Evolutionary conservation across 2,797 vertebrate species (phyloP).

Genomic region (Merluccius polli): DNA sequence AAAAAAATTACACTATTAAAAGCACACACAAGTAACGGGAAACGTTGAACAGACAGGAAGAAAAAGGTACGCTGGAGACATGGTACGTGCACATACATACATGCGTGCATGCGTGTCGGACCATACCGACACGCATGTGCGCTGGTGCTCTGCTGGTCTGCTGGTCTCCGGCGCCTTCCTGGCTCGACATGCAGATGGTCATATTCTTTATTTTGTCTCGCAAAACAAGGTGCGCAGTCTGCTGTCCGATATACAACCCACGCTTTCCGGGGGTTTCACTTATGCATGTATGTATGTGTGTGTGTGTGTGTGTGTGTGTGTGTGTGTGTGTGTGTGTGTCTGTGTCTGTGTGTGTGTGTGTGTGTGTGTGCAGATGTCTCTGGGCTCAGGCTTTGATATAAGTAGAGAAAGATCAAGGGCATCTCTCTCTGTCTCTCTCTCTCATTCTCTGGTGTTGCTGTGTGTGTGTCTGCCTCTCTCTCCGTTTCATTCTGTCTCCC

Average conservation of each 20-base stretch:
- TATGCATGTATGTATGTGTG: not conserved
- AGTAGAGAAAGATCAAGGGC: not conserved
- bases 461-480: not conserved
- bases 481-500: not conserved
- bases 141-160: not conserved
- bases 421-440: too few relatives aligned
- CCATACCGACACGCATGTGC: not conserved
- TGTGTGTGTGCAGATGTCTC: not conserved
- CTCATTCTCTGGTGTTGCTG: not conserved
- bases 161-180: not conserved
- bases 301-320: slow-evolving; percentile 1
- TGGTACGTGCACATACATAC: not conserved
- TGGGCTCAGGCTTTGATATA: not conserved
- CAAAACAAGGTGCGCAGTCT: too few relatives aligned
- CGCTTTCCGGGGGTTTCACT: too few relatives aligned
- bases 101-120: not conserved
- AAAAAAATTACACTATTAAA: too few relatives aligned
- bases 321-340: not conserved
- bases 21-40: too few relatives aligned
- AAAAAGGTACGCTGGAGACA: too few relatives aligned
- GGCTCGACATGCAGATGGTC: too few relatives aligned
- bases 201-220: too few relatives aligned
- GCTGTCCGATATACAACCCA: too few relatives aligned
- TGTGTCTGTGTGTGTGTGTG: slow-evolving; percentile 3
- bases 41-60: too few relatives aligned